Base-by-base conservation (phyloP, 1,140 invertebrate genomes). In the Trialeurodes vaporariorum region DNA sequence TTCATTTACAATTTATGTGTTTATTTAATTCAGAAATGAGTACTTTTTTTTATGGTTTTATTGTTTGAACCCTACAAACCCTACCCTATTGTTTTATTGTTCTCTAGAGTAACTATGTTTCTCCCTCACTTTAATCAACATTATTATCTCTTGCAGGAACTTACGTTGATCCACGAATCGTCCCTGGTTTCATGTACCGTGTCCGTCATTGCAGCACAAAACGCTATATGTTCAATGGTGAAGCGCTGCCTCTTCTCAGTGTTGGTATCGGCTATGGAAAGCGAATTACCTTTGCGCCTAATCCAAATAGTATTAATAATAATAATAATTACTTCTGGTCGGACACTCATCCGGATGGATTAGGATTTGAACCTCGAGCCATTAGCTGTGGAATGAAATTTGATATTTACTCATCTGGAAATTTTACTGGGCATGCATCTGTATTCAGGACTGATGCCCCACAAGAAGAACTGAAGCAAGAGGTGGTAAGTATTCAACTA, bases 181-280 rank as follows among this genome's bases (percentile, higher is more conserved):
- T 87, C 59, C 84, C 88, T 68, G 88, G 89, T 26, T 91, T 91
- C 77, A 77, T 81, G 70, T 91, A 91, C 79, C 81, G 81, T 40
- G 86, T 91, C 5, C 81, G 87, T 21, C 84, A 85, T 2, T 84
- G 83, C 27, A 83, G 83, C 65, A 81, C 81, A 62, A 76, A 79
- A 22, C 74, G 76, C 5, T 81, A 83, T 49, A 78, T 90, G 1
- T 89, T 89, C 72, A 76, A 83, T 62, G 86, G 86, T 0, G 79
- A 84, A 69, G 82, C 86, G 34, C 75, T 87, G 60, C 77, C 82
- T 65, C 77, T 91, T 23, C 74, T 83, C 49, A 85, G 83, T n/a
- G 82, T 91, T 67, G 88, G 88, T 1, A 83, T 85, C 77, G 89
- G 89, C 23, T 91, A 91, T 73, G 88, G 87, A 11, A 90, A 90